Base-by-base conservation (phyloP, 2,113 vertebrate species). In the Nibea coibor region DNA sequence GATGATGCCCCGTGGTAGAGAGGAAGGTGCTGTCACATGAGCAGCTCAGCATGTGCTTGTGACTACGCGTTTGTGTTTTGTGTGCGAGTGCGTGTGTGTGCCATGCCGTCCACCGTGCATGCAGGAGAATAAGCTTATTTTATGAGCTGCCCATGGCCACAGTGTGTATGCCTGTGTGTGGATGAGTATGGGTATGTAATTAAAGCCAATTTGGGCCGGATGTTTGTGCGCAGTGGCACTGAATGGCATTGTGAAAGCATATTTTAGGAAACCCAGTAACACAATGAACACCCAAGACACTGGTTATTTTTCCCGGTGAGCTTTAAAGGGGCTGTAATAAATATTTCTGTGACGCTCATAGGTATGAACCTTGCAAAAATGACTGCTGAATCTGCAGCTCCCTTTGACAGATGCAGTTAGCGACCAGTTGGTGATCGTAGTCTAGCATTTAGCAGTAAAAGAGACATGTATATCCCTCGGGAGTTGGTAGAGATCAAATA, bases 1-100 rank as follows among this genome's bases (percentile, higher is more conserved):
- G 62, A 63, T 51, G 47, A 81, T 80, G 57, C 26, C 35, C 19
- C 45, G 57, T 81, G 82, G 72, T 61, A 58, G 54, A 77, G 42
- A 22, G 87, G 81, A 92, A 86, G 78, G 50, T 39, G 7, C 80
- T 77, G 64, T 90, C 90, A 92, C 91, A 92, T 91, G 93, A 93
- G 88, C 63, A 84, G 79, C 69, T 78, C 50, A 86, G 78, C 92
- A 94, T 81, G 74, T 94, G 92, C 87, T 87, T 70, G 16, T 39
- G 47, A 80, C 70, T 67, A 53, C 62, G 48, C 54, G 39, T 74
- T 26, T 84, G n/a, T 83, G n/a, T 74, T 22, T 68, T 57, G 35
- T 73, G 50, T 51, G 35, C 61, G 42, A 53, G 78, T 73, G 73
- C 61, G 59, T 64, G 59, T 72, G 20, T 79, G 59, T 45, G 69